Evolutionary conservation across 2,888 invertebrate species (phyloP).

Genomic region (Rotaria socialis): DNA sequence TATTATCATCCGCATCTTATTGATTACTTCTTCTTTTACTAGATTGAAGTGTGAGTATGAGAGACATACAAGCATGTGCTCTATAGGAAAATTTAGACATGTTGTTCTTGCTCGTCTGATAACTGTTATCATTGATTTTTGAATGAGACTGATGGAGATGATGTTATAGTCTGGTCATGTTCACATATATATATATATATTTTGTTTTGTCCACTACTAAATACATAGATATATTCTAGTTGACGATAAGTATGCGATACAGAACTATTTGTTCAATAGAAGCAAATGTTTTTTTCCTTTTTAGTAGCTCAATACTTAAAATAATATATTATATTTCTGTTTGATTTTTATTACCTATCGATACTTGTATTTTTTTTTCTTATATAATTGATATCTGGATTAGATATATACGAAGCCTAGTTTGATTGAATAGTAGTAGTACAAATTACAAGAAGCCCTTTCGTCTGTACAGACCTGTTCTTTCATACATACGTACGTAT

Average conservation of each 20-base stretch:
- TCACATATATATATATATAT: neutral
- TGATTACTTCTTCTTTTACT: neutral
- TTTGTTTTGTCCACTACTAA: too few relatives aligned
- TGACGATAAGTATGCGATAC: too few relatives aligned
- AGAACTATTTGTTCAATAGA: too few relatives aligned
- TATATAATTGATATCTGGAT: neutral
- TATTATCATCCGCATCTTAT: neutral
- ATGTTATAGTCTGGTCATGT: neutral
- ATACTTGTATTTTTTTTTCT: neutral
- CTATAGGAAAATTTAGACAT: neutral
- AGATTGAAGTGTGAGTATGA: neutral
- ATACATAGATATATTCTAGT: too few relatives aligned
- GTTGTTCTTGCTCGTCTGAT: neutral
- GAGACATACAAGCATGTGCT: neutral
- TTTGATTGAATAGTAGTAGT: neutral
- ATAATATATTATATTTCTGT: too few relatives aligned
- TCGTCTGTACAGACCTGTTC: neutral
- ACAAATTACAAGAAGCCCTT: slow-evolving; percentile 17
- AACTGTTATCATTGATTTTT: neutral
- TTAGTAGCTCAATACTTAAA: too few relatives aligned
- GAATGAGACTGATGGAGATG: neutral
- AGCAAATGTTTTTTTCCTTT: too few relatives aligned
- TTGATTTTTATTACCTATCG: too few relatives aligned
- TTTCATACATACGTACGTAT: neutral
- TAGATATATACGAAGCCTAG: neutral